Percentiles rank a stretch among this genome's conserved stretches.
phyloP scores from a whole-genome alignment of 2,888 invertebrate genomes.

The Xestobium rufovillosum region DNA sequence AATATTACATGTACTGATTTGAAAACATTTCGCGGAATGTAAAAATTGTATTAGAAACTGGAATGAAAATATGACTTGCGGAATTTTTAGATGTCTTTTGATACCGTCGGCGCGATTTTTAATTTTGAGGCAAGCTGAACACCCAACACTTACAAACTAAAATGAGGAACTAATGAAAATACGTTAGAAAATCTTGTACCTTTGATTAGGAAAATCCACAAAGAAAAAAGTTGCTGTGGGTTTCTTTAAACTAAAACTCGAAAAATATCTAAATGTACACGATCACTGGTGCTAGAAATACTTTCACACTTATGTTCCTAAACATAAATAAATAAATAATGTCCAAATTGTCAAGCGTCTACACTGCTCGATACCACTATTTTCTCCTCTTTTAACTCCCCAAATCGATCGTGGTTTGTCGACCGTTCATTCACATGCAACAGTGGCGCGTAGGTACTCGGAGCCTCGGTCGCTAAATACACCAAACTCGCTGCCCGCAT shows the following conservation, averaged over 20 bases:
- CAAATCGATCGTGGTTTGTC: slow-evolving; percentile 37
- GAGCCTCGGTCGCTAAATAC: slow-evolving; percentile 25
- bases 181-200: background rate
- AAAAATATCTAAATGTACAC: no score
- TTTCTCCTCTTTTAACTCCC: slow-evolving; percentile 3
- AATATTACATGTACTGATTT: no score
- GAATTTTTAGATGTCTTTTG: no score
- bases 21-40: no score
- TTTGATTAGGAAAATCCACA: background rate
- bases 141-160: background rate
- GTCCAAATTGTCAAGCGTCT: no score
- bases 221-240: no score
- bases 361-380: background rate
- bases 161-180: background rate
- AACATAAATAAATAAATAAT: background rate
- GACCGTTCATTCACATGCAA: slow-evolving; percentile 29
- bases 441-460: slow-evolving; percentile 33
- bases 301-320: background rate
- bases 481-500: slow-evolving; percentile 28
- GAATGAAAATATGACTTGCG: no score
- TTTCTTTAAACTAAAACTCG: no score
- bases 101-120: no score
- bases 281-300: slow-evolving; percentile 1
- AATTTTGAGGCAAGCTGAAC: no score
- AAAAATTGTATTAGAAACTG: no score